Evolutionary conservation across 2,888 invertebrate genomes (phyloP), one percentile per base, ranked within the genome.

Genomic region (Synergus laeviventris): DNA sequence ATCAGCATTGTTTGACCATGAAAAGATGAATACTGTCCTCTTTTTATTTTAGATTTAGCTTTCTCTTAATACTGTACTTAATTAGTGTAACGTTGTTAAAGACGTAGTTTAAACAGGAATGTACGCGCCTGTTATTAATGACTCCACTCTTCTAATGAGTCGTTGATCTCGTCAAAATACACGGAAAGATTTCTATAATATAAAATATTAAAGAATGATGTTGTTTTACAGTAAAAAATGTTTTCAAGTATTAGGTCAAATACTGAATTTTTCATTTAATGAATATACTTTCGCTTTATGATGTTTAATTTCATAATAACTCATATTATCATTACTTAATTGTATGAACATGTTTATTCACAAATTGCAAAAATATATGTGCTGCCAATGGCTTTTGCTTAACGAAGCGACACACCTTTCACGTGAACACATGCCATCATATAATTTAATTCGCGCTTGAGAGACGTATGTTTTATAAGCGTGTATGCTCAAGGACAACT

Each of bases 21-120:
- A 36, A 61, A 4, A 38, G 31, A 61, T 2, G 36, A 61, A 61
- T 36, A 61, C 3, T 61, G 61, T 61, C 61, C 61, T 61, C 61
- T 38, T 61, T 38, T 61, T 36, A 61, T 61, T 61, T 61, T 61
- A 38, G n/a, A 36, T 31, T 36, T 36, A 24, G 24, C 59, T 59
- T 24, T 59, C 21, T 24, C 24, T 24, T 59, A 5, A 14, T 59
- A 59, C 59, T 59, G 21, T 24, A 24, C 59, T 24, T 59, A 59
- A 62, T 38, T 31, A 16, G 16, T 62, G 62, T 62, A 38, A 62
- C 18, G 31, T 21, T 31, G 5, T 31, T 31, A 31, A 31, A n/a
- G 49, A 8, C n/a, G 49, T 14, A 49, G 45, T 49, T 16, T 49
- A 1, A n/a, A 49, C 16, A 1, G 2, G 45, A 49, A 49, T 31